These are phyloP conservation scores for Berghia stephanieae DNA, from an alignment of 1,140 invertebrate species.

Conservation along the genomic window DNA sequence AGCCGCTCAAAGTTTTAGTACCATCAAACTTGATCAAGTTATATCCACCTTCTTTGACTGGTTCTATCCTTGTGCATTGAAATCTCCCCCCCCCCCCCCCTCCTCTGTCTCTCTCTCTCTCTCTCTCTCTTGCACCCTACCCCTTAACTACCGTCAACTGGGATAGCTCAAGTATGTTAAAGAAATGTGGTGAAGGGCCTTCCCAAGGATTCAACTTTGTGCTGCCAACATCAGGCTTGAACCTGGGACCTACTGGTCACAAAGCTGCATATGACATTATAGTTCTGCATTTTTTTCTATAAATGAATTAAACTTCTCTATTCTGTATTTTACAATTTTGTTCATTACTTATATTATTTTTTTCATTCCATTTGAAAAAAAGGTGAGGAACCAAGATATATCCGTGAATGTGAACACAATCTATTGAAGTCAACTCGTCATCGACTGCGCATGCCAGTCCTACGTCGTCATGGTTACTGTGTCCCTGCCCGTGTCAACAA, in stretches of 20 bases:
- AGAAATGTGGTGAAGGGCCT: too few relatives aligned
- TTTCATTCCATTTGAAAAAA: too few relatives aligned
- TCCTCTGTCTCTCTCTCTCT: too few relatives aligned
- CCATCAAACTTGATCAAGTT: not conserved
- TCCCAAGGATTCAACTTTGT: not conserved
- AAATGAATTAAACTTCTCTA: not conserved
- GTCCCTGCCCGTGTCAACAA: constrained; percentile 59
- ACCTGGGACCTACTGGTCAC: not conserved
- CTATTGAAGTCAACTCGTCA: constrained; percentile 55
- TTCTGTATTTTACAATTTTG: not conserved
- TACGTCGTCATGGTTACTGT: constrained; percentile 64
- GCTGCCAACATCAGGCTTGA: not conserved
- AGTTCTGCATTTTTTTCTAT: not conserved
- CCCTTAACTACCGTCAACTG: too few relatives aligned
- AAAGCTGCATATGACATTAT: not conserved
- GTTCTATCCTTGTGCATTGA: too few relatives aligned
- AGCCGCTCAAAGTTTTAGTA: not conserved
- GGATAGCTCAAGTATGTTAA: too few relatives aligned
- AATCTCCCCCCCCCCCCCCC: too few relatives aligned
- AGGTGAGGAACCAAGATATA: constrained; percentile 57
- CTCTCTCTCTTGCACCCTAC: too few relatives aligned
- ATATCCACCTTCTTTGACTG: not conserved
- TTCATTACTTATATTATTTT: constrained; percentile 30
- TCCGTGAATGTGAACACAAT: constrained; percentile 60
- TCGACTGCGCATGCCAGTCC: constrained; percentile 59